Evolutionary conservation across 2,797 vertebrate genomes (phyloP), one percentile per base, ranked within the genome.

Genomic region (Aselliscus stoliczkanus): DNA sequence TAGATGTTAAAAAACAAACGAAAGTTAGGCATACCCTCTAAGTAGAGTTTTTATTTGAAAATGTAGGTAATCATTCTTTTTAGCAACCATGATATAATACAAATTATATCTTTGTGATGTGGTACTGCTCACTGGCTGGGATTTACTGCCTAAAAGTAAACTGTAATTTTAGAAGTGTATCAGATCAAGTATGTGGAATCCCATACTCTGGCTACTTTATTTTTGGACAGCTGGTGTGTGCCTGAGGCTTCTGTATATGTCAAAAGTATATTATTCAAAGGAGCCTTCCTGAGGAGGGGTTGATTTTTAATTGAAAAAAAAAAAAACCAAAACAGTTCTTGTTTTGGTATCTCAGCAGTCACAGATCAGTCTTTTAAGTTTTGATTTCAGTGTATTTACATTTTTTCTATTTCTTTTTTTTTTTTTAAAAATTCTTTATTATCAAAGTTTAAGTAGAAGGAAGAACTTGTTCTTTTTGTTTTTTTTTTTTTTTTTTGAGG

Each of bases 11-110:
- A 90, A 87, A 54, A 39, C 29, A 69, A 54, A 73, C 7, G 42
- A 20, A 69, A 94, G 42, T 75, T 64, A 80, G 52, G 73, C 42
- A 60, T 79, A 44, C 20, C 15, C 14, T 92, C 13, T 67, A 90
- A 62, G 23, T 85, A 37, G 69, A 58, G 3, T 83, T 82, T 93
- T 95, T 85, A 52, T 88, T 79, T 94, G 21, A 56, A 82, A 94
- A 75, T 73, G 47, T 4, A 76, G 69, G 15, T 37, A 25, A 11
- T 75, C 75, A 58, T 64, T 73, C 20, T 90, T 93, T 89, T 84
- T 8, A 89, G 11, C 64, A 29, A n/a, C 54, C 47, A 52, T 72
- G 47, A 50, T 50, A 50, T 14, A 50, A 50, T 88, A 54, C 52
- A 58, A 2, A 17, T 65, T 70, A 0, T 52, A 50, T 85, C 31